phyloP scores from a whole-genome alignment of 2,797 vertebrate genomes.

The Syndactyla subalaris region DNA sequence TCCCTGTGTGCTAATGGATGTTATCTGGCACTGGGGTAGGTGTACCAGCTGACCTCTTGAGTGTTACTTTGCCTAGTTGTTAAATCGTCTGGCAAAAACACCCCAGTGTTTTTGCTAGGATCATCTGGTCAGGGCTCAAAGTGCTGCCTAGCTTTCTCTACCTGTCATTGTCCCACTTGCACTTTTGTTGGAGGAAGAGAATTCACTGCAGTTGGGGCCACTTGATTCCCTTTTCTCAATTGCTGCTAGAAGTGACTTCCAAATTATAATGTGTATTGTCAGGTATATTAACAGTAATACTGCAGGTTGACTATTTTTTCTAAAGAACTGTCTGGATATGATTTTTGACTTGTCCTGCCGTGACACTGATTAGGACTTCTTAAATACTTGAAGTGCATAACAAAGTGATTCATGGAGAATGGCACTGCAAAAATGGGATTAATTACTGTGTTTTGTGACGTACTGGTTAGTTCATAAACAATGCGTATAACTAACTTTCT shows the following conservation, averaged over 20 bases:
- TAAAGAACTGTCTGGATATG: background rate
- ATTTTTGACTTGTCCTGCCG: background rate
- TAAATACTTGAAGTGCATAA: background rate
- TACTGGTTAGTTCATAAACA: background rate
- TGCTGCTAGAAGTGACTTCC: background rate
- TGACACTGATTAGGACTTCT: background rate
- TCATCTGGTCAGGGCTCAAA: background rate
- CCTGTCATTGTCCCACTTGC: background rate
- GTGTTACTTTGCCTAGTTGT: background rate
- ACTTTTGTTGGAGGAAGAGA: background rate
- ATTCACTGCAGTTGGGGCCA: background rate
- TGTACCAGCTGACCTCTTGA: background rate
- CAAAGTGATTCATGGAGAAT: background rate
- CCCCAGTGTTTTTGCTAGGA: background rate
- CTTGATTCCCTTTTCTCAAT: background rate
- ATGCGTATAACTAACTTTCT: background rate
- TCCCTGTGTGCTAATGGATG: background rate
- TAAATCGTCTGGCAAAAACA: background rate
- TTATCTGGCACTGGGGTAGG: background rate
- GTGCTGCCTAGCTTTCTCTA: background rate
- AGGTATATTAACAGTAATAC: background rate
- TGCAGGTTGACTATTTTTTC: background rate
- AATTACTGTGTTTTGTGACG: background rate
- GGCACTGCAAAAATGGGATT: background rate
- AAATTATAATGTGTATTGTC: background rate